Base-by-base conservation (phyloP, 2,888 invertebrate genomes). In the Lepidochitona cinerea region DNA sequence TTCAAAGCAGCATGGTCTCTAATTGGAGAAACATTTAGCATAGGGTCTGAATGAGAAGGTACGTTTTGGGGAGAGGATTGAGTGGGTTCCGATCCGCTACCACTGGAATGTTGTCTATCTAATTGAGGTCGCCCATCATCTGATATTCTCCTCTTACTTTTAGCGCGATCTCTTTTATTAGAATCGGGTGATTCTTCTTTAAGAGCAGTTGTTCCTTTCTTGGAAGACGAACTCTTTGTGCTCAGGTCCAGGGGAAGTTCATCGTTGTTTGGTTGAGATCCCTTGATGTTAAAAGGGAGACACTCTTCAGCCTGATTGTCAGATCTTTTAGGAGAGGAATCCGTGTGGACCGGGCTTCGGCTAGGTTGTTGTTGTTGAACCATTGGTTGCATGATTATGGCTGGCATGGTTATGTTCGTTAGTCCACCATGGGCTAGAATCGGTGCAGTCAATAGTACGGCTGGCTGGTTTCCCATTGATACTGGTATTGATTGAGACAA, bases 341-440 rank as follows among this genome's bases (percentile, higher is more conserved):
- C n/a, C n/a, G n/a, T n/a, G n/a, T n/a, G n/a, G n/a, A n/a, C n/a
- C n/a, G 41, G 18, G 41, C 9, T 12, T 41, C 41, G 9, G 41
- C 41, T 12, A 9, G 9, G 41, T 41, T 41, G 9, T 18, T 41
- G 41, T 41, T 18, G 71, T 67, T 59, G 74, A 68, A 83, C 72
- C 14, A 84, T 75, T 33, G 85, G 84, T 73, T 82, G 85, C 53
- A 84, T 77, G 37, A 86, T 79, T 68, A 85, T 83, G 14, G 85
- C 80, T 9, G 85, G 86, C 68, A 83, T 71, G 14, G 79, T 81
- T 29, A 83, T 79, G 70, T 77, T 83, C 33, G 79, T 73, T 35
- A 80, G 37, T 7, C 79, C 81, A 18, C 76, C 75, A 9, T 83
- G 79, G 29, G 84, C 78, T 53, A 85, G 68, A 23, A 84, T 78